phyloP scores from a whole-genome alignment of 2,888 invertebrate genomes.

The Napeogenes sylphis region DNA sequence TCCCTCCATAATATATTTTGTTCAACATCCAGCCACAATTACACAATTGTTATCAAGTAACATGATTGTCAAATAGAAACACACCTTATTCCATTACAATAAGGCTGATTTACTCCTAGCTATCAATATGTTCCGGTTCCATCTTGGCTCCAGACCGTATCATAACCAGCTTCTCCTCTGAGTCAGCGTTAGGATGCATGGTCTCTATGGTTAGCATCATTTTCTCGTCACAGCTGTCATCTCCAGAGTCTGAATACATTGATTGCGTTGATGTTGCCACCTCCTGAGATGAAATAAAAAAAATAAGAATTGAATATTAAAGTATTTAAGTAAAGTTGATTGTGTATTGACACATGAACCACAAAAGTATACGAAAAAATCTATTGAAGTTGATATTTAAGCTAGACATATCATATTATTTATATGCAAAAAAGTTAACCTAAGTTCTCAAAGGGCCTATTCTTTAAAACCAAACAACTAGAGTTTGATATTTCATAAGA shows the following conservation, averaged over 20 bases:
- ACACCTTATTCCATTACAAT: not conserved
- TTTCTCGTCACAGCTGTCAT: constrained; percentile 84
- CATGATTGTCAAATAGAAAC: too few relatives aligned
- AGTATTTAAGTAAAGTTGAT: not conserved
- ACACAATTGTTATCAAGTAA: too few relatives aligned
- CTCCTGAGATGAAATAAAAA: constrained; percentile 65
- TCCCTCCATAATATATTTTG: too few relatives aligned
- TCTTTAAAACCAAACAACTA: too few relatives aligned
- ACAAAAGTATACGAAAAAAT: too few relatives aligned
- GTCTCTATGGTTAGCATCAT: constrained; percentile 86
- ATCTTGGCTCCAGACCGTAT: constrained; percentile 56
- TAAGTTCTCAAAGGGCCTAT: too few relatives aligned
- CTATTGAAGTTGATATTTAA: too few relatives aligned
- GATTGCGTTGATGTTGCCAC: constrained; percentile 86
- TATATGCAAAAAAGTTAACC: too few relatives aligned
- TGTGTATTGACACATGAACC: too few relatives aligned
- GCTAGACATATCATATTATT: too few relatives aligned
- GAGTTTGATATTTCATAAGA: too few relatives aligned
- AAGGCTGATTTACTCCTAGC: constrained; percentile 44
- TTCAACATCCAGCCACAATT: too few relatives aligned
- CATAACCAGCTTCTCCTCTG: constrained; percentile 66
- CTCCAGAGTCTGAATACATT: constrained; percentile 83
- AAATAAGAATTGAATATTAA: not conserved
- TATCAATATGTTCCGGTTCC: constrained; percentile 57
- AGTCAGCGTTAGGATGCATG: constrained; percentile 79